phyloP scores from a whole-genome alignment of 2,113 vertebrate species.

The Sisor rabdophorus region DNA sequence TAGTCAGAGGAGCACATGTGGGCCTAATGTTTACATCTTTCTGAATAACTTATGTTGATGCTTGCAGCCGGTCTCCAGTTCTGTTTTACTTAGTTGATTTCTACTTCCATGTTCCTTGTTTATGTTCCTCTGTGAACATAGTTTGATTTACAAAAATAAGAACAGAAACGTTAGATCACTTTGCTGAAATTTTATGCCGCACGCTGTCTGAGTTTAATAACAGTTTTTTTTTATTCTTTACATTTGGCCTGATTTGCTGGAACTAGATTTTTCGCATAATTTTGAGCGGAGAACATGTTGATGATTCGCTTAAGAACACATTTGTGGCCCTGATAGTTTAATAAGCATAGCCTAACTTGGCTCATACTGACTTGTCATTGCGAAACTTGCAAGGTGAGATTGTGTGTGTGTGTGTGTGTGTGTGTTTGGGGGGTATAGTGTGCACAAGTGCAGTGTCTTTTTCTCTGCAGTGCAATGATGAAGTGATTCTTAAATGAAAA shows the following conservation, averaged over 20 bases:
- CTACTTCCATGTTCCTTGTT: neutral
- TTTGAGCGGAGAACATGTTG: constrained; percentile 2
- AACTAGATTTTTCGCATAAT: constrained; percentile 16
- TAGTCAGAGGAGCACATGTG: constrained; percentile 20
- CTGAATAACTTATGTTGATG: constrained; percentile 22
- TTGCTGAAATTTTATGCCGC: constrained; percentile 20
- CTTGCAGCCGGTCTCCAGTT: neutral
- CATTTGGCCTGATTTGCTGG: constrained; percentile 23
- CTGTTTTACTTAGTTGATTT: constrained; percentile 1
- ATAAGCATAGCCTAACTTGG: constrained; percentile 38
- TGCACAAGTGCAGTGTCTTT: constrained; percentile 49
- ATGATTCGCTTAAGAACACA: constrained; percentile 27
- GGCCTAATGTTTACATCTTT: constrained; percentile 21
- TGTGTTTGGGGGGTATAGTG: constrained; percentile 40
- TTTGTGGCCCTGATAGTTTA: constrained; percentile 34
- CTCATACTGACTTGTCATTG: constrained; percentile 43
- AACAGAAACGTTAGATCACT: constrained; percentile 19
- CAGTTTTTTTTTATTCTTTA: neutral
- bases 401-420: constrained; percentile 39
- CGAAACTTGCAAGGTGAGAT: constrained; percentile 41
- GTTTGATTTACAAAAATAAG: constrained; percentile 16
- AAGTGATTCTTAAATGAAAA: constrained; percentile 77
- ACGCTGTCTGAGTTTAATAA: neutral
- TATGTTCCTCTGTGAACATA: neutral
- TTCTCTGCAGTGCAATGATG: constrained; percentile 64